Evolutionary conservation across 2,113 vertebrate species (phyloP).

Genomic region (Thalassarche chlororhynchos): DNA sequence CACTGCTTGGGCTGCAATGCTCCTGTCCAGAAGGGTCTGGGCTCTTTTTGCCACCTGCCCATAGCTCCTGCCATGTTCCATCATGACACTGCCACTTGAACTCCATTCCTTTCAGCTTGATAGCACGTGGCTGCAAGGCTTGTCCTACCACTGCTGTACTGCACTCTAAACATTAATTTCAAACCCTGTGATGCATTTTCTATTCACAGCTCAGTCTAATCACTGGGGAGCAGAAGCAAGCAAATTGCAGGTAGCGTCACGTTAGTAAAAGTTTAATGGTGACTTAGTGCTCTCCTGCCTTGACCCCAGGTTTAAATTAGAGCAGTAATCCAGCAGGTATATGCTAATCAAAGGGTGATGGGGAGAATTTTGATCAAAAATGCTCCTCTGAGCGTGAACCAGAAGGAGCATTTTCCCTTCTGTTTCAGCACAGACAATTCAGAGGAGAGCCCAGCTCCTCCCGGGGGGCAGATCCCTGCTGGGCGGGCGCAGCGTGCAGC

Average conservation of each 20-base stretch:
- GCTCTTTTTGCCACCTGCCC: neutral
- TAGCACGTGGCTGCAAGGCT: neutral
- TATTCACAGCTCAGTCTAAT: neutral
- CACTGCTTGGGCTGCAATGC: accelerated
- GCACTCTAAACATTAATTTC: neutral
- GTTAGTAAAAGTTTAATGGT: neutral
- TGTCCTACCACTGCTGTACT: neutral
- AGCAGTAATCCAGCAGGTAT: neutral
- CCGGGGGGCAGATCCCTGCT: neutral
- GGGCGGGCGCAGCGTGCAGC: accelerated
- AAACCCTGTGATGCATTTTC: neutral
- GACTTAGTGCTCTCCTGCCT: neutral
- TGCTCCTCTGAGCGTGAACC: neutral
- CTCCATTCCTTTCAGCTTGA: neutral
- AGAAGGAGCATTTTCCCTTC: neutral
- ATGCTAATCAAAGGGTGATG: neutral
- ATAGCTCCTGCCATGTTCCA: neutral
- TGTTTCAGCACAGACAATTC: neutral
- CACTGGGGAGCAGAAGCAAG: neutral
- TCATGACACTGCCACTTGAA: neutral
- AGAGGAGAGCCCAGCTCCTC: neutral
- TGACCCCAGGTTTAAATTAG: neutral
- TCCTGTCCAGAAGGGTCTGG: neutral
- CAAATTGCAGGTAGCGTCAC: neutral
- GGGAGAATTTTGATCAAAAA: neutral